Base-by-base conservation (phyloP, 64 coral and sea anemone species). In the Platygyra sinensis region DNA sequence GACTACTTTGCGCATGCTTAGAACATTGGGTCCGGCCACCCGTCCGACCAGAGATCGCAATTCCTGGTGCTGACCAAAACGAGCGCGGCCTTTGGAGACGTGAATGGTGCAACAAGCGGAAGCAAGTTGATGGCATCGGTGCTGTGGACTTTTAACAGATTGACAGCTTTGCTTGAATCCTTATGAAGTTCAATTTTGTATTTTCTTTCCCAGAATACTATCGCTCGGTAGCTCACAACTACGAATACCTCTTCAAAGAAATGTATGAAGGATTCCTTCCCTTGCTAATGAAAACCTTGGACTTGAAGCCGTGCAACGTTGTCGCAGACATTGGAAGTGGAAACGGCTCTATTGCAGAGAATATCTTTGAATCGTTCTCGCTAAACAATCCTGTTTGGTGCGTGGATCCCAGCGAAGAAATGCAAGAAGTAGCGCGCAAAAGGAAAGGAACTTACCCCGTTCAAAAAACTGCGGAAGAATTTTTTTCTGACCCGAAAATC, bases 171-270 rank as follows among this genome's bases (percentile, higher is more conserved):
- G 4, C 42, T 46, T 5, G 42, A 46, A 46, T 8, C 5, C 42
- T 46, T 46, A 57, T 0, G 15, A 57, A 57, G 54, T 57, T 16
- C 54, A 16, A 16, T 69, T 9, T 69, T 69, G 0, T 57, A 57
- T 55, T 22, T 85, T 25, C n/a, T 9, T 62, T 85, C 39, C 10
- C 61, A 85, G 81, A 85, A n/a, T 60, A 85, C 18, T 85, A 85
- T 71, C 18, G 60, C 24, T 20, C 18, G 13, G 18, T 85, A 10
- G 60, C 81, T 17, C 30, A 85, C 11, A 85, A 36, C 0, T 85
- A 38, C 39, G 81, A 85, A n/a, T 85, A 67, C 39, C 31, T 85
- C 16, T 55, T 19, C 30, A 20, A 71, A 13, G 81, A 85, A 85
- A 2, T 38, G 10, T 4, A 42, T 51, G 8, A 85, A 71, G 81